Percentiles rank a stretch among this genome's conserved stretches.
Evolutionary conservation across 2,113 vertebrate species (phyloP).

Genomic region (Dinomys branickii): DNA sequence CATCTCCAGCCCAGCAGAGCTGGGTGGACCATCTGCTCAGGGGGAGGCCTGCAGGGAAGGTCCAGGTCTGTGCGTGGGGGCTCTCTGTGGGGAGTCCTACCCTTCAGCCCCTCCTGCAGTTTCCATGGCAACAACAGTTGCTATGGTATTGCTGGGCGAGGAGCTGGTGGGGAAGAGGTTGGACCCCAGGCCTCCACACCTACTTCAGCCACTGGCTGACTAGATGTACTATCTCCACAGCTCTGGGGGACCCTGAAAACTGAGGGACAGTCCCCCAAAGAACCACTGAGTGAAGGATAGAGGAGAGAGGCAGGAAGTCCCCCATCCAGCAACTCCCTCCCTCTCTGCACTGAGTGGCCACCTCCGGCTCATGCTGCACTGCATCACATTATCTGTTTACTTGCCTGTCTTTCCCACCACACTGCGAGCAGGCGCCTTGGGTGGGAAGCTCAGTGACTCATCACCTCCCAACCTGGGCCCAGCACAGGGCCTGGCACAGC

Average conservation of each 20-base stretch:
- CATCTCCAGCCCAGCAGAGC: neutral
- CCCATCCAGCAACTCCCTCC: neutral
- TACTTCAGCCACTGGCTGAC: neutral
- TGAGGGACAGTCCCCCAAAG: neutral
- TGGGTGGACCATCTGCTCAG: neutral
- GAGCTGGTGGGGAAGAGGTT: slow-evolving; percentile 51
- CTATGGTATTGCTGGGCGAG: slow-evolving; percentile 71
- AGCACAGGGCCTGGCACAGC: slow-evolving; percentile 66
- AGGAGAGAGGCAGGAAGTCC: neutral
- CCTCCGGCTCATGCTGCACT: slow-evolving; percentile 21
- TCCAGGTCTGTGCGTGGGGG: slow-evolving; percentile 51
- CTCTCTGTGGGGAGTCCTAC: slow-evolving; percentile 60
- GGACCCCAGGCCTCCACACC: slow-evolving; percentile 27
- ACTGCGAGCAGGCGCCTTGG: neutral
- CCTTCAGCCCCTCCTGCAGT: slow-evolving; percentile 77
- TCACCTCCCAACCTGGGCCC: slow-evolving; percentile 52
- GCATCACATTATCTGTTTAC: slow-evolving; percentile 65
- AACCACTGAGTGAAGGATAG: neutral
- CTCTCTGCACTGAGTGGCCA: neutral
- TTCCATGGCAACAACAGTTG: slow-evolving; percentile 85
- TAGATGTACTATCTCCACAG: neutral
- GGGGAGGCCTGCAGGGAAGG: slow-evolving; percentile 71
- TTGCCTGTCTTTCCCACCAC: slow-evolving; percentile 11
- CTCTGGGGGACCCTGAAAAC: neutral
- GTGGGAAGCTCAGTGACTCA: slow-evolving; percentile 71